phyloP scores from a whole-genome alignment of 1,140 invertebrate species.

The Oncopodura yosiiana region DNA sequence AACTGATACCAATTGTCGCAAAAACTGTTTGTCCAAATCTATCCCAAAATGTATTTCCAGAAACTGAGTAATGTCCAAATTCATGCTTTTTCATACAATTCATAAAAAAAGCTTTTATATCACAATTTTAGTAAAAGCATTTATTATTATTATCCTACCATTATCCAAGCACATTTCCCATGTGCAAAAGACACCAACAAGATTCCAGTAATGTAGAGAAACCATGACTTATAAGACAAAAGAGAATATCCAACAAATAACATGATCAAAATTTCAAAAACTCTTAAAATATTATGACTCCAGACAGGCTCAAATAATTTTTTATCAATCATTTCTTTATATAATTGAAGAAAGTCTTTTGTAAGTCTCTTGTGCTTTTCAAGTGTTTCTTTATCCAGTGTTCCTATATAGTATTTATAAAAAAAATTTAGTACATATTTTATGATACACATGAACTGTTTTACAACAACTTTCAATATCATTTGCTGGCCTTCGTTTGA shows the following conservation, averaged over 20 bases:
- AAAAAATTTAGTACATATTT: too few species aligned
- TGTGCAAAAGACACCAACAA: neutral
- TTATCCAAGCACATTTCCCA: conserved; percentile 1
- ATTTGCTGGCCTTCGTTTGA: neutral
- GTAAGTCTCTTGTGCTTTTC: neutral
- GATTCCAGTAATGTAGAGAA: conserved; percentile 2
- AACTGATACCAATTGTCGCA: too few species aligned
- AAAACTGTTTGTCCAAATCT: too few species aligned
- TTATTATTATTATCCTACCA: too few species aligned
- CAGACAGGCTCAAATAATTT: neutral
- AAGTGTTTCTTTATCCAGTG: neutral
- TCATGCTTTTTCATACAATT: too few species aligned
- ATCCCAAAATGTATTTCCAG: too few species aligned
- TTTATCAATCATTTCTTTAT: neutral
- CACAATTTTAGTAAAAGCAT: too few species aligned
- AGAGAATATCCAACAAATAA: neutral
- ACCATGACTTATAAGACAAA: neutral
- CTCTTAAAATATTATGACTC: neutral
- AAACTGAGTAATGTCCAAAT: conserved; percentile 8
- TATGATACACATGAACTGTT: too few species aligned
- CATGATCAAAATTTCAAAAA: neutral
- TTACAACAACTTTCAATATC: neutral
- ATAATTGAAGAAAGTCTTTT: neutral
- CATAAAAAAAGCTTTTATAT: too few species aligned
- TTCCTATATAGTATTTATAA: too few species aligned